These are phyloP conservation scores for Xenentodon cancila DNA, from an alignment of 2,797 vertebrate genomes.

Conservation along the genomic window DNA sequence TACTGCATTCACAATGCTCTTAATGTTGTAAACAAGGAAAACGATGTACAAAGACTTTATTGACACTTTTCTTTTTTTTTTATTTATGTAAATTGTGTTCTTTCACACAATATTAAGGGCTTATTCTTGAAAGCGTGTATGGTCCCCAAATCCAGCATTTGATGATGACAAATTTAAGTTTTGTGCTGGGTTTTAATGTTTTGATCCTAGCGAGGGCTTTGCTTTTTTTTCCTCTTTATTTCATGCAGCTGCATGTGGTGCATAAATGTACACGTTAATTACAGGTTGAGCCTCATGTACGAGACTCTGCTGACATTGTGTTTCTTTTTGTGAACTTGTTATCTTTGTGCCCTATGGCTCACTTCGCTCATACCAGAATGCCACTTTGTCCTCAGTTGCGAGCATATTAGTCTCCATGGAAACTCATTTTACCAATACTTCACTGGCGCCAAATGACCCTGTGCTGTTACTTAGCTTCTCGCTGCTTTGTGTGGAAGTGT, in stretches of 20 bases:
- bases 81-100: conserved; percentile 1
- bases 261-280: conserved; percentile 32
- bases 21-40: too few relatives aligned
- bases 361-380: conserved; percentile 67
- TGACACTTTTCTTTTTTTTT: too few relatives aligned
- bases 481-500: conserved; percentile 67
- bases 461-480: conserved; percentile 58
- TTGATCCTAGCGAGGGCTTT: conserved; percentile 6
- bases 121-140: not conserved
- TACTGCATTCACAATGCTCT: too few relatives aligned
- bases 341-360: conserved; percentile 67
- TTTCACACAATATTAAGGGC: not conserved
- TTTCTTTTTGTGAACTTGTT: conserved; percentile 66
- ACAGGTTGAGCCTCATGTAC: conserved; percentile 46
- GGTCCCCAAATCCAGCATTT: conserved; percentile 12
- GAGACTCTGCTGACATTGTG: conserved; percentile 42
- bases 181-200: conserved; percentile 1
- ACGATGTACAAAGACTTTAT: too few relatives aligned
- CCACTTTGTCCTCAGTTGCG: conserved; percentile 58
- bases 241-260: not conserved
- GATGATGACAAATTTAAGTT: conserved; percentile 1
- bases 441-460: conserved; percentile 71
- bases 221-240: not conserved
- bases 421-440: conserved; percentile 71
- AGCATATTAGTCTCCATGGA: conserved; percentile 79